These are phyloP conservation scores for Homarus gammarus DNA, from an alignment of 2,888 invertebrate genomes.

Conservation along the genomic window DNA sequence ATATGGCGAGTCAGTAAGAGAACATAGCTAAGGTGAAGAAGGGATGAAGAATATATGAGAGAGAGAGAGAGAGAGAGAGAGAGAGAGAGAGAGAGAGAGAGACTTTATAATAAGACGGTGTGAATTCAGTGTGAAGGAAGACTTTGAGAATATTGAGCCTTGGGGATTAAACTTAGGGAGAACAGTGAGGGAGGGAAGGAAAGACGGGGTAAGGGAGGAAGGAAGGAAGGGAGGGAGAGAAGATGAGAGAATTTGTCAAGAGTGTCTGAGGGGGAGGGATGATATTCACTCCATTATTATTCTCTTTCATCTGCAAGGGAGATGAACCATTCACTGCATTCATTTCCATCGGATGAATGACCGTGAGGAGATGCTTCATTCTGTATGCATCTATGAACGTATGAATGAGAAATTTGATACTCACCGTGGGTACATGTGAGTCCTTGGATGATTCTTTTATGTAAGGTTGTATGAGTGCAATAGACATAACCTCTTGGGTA, in stretches of 20 bases:
- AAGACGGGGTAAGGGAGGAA: not conserved
- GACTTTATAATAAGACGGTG: not conserved
- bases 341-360: no score
- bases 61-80: constrained; percentile 24
- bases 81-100: not conserved
- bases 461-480: no score
- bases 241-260: not conserved
- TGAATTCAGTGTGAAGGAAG: not conserved
- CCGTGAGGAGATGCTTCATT: no score
- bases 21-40: not conserved
- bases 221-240: not conserved
- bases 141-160: not conserved
- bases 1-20: no score
- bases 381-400: no score
- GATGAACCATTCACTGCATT: not conserved
- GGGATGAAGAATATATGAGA: not conserved
- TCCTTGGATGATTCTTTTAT: no score
- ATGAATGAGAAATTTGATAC: no score
- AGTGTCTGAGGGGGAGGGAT: not conserved
- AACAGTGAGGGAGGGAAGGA: not conserved
- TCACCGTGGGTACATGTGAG: no score
- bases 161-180: not conserved
- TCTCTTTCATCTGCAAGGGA: no score
- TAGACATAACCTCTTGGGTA: no score
- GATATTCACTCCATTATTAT: not conserved